Conservation (phyloP, 2,113 vertebrate genomes). For the Myxocyprinus asiaticus region DNA sequence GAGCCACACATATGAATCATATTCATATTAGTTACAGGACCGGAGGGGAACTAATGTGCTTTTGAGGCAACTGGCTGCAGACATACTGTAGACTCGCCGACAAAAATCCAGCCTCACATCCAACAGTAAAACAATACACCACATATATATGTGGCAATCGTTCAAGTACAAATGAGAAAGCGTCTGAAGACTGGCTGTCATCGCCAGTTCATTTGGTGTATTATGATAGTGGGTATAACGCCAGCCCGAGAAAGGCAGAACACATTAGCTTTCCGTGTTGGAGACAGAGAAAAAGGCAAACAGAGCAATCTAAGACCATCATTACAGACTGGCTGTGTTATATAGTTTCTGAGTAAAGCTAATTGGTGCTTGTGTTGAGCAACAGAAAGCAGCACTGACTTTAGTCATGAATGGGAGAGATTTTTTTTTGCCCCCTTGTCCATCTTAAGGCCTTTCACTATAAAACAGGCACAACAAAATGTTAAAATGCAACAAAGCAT, state of each 20-base stretch:
- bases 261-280: slow-evolving; percentile 36
- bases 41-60: neutral
- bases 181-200: slow-evolving; percentile 25
- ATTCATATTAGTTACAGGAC: slow-evolving; percentile 50
- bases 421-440: neutral
- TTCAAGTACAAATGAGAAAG: neutral
- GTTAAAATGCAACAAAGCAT: too few species aligned
- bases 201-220: slow-evolving; percentile 36
- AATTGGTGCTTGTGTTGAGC: slow-evolving; percentile 12
- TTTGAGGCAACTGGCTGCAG: neutral
- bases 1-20: slow-evolving; percentile 44
- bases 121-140: neutral
- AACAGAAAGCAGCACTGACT: neutral
- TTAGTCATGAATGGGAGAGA: neutral
- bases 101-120: neutral
- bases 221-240: neutral
- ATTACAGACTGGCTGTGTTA: neutral
- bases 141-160: too few species aligned
- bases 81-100: too few species aligned
- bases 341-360: neutral
- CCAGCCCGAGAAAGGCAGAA: slow-evolving; percentile 17
- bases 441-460: neutral
- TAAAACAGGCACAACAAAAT: too few species aligned
- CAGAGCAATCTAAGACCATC: slow-evolving; percentile 14
- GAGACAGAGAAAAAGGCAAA: neutral